Evolutionary conservation across 2,888 invertebrate species (phyloP).

Genomic region (Meteorus cinctellus): DNA sequence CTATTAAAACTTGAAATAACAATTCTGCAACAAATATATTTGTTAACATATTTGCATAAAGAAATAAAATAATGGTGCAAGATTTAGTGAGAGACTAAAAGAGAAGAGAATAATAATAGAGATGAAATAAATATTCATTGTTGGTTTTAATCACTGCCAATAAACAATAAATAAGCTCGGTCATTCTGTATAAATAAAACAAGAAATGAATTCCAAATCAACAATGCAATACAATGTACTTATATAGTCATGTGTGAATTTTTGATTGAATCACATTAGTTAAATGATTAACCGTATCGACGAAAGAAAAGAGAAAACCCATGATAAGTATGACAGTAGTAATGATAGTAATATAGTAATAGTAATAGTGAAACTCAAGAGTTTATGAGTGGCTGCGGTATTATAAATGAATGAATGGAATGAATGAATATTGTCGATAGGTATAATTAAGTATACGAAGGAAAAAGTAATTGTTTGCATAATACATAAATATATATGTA

Average conservation of each 20-base stretch:
- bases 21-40: background rate
- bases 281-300: slow-evolving; percentile 31
- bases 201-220: slow-evolving; percentile 69
- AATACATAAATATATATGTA: slow-evolving; percentile 45
- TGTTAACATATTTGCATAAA: background rate
- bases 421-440: slow-evolving; percentile 40
- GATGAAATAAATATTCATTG: slow-evolving; percentile 22
- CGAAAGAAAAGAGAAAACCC: slow-evolving; percentile 5
- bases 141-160: slow-evolving; percentile 58
- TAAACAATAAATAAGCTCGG: slow-evolving; percentile 52
- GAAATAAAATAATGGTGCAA: background rate
- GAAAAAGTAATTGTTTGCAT: slow-evolving; percentile 41
- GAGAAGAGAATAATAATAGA: background rate
- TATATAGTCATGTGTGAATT: slow-evolving; percentile 59
- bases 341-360: slow-evolving; percentile 15
- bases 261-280: slow-evolving; percentile 36
- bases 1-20: background rate
- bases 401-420: slow-evolving; percentile 38
- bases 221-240: slow-evolving; percentile 72
- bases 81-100: background rate
- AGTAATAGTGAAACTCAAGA: slow-evolving; percentile 28
- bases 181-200: slow-evolving; percentile 54
- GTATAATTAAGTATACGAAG: slow-evolving; percentile 23
- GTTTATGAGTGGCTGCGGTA: slow-evolving; percentile 31
- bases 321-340: slow-evolving; percentile 28